A percentile compares a stretch with the other conserved stretches of the same genome.
Conservation (phyloP, 2,797 vertebrate genomes). For the Spinus olivaceus region DNA sequence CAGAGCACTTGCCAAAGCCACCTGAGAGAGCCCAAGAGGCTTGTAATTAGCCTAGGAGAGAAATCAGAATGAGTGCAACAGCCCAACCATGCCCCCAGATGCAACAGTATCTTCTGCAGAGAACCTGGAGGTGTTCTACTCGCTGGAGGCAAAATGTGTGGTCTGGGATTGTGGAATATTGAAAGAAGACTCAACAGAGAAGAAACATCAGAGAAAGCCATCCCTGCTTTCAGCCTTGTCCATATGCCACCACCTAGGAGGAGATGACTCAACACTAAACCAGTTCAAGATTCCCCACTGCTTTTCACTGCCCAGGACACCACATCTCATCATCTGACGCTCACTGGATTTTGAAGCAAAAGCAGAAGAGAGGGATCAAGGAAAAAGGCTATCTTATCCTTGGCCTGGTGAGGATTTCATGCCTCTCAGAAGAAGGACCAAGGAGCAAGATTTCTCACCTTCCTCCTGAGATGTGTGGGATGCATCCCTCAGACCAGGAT, state of each 20-base stretch:
- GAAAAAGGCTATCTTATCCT: background rate
- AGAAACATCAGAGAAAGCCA: background rate
- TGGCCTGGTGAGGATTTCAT: background rate
- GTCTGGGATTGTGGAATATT: background rate
- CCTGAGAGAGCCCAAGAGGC: background rate
- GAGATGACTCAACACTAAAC: background rate
- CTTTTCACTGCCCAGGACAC: background rate
- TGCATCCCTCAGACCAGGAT: background rate
- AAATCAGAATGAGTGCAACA: background rate
- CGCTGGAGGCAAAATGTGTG: fast-evolving
- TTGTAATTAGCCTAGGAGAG: background rate
- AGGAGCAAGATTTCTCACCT: background rate
- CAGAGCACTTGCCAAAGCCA: conserved; percentile 34
- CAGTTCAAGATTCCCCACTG: background rate
- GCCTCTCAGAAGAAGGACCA: background rate
- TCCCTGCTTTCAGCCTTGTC: background rate
- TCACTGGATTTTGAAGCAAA: background rate
- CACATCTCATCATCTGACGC: background rate
- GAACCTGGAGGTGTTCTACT: background rate
- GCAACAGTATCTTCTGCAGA: background rate
- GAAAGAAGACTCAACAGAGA: background rate
- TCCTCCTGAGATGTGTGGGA: background rate
- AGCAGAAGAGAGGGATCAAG: background rate
- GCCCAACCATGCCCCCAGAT: background rate
- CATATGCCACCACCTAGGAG: background rate